Evolutionary conservation across 2,113 vertebrate species (phyloP), one percentile per base, ranked within the genome.

Genomic region (Anguilla japonica): DNA sequence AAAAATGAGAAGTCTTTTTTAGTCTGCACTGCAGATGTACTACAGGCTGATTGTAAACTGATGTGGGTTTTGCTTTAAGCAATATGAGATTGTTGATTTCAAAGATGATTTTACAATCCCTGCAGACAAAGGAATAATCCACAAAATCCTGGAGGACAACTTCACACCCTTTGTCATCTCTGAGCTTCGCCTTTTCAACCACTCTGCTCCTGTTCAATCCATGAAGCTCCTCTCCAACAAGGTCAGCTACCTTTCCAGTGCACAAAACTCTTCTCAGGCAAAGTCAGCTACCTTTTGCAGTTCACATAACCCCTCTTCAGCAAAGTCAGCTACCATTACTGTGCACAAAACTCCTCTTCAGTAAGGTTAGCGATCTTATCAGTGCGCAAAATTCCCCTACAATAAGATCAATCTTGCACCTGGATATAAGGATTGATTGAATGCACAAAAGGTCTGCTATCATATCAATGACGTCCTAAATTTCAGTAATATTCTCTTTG

Each of bases 91-190:
- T 46, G 43, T 46, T 46, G 43, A 6, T 46, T 46, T 46, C 43
- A 46, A 46, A 46, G 50, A 53, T 53, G 11, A 13, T 41, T 71
- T 43, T 82, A 7, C 43, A 16, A 40, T 79, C 39, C 67, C 86
- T 57, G 15, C 82, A 87, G 86, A 87, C 29, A 41, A 46, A 18
- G 46, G 86, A 22, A 41, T 20, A 29, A 87, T 87, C 41, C 86
- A 79, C 40, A 87, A 87, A 79, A 50, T 87, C 81, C 46, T 87
- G 46, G 86, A 87, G 29, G 41, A 87, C 11, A 41, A 83, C 40
- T 79, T 39, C n/a, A 87, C 50, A 41, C 67, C 86, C 43, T 87
- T 87, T 41, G 71, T 87, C 22, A 87, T 87, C 67, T 87, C 86
- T 56, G 86, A 87, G 75, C 83, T 43, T 16, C 34, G 34, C 40